Conservation (phyloP, 1,140 invertebrate species). For the Maconellicoccus hirsutus region DNA sequence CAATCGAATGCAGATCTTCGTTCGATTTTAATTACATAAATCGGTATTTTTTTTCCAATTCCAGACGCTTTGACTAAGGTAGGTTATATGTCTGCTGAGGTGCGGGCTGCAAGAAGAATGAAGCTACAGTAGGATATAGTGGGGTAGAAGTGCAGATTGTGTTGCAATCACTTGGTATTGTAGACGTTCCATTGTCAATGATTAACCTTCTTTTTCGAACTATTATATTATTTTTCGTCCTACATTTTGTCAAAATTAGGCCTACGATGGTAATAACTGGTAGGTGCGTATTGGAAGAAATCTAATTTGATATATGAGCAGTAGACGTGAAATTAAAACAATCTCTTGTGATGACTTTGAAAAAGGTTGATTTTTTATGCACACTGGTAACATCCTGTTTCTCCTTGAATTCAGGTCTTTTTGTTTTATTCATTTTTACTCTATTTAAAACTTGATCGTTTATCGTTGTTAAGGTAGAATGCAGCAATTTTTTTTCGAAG, state of each 20-base stretch:
- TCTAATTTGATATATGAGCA: no score
- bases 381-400: neutral
- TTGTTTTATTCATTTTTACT: neutral
- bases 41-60: neutral
- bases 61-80: neutral
- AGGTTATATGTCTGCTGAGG: neutral
- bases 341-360: neutral
- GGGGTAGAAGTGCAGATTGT: neutral
- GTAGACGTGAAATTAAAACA: no score
- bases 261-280: constrained; percentile 1
- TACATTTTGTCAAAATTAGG: neutral
- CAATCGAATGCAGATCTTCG: neutral
- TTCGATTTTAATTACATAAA: constrained; percentile 1
- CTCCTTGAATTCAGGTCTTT: neutral
- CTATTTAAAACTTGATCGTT: neutral
- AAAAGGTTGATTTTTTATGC: neutral
- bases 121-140: neutral
- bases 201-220: neutral
- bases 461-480: neutral
- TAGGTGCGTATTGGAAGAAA: neutral
- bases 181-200: constrained; percentile 8
- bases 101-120: neutral
- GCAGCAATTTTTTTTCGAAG: neutral
- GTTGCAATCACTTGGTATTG: neutral
- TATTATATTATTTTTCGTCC: neutral